phyloP scores from a whole-genome alignment of 2,888 invertebrate genomes.

The Chymomyza caudatula region DNA sequence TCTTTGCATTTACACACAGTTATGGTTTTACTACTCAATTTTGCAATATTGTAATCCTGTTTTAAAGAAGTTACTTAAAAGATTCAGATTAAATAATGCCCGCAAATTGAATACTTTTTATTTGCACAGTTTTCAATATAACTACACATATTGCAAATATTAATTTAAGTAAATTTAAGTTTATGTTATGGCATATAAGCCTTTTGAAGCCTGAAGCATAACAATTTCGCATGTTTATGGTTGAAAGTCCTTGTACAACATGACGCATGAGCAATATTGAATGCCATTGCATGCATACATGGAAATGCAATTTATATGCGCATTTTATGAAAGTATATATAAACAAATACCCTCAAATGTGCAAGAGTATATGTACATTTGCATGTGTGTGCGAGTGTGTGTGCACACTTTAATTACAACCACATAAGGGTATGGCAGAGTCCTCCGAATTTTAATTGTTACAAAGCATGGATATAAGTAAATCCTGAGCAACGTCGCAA shows the following conservation, averaged over 20 bases:
- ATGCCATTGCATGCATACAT: conserved; percentile 29
- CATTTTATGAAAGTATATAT: conserved; percentile 55
- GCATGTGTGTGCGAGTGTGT: conserved; percentile 4
- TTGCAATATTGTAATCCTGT: too few species aligned
- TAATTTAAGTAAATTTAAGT: neutral
- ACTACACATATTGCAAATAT: neutral
- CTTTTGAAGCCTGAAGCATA: neutral
- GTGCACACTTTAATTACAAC: conserved; percentile 63
- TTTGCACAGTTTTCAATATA: too few species aligned
- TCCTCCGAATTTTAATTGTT: conserved; percentile 53
- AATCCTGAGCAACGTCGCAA: neutral
- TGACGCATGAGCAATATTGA: conserved; percentile 61
- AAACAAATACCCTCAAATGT: conserved; percentile 13
- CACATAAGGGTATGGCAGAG: conserved; percentile 11
- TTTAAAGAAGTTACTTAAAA: too few species aligned
- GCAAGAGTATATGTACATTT: conserved; percentile 6
- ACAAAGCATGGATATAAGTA: neutral
- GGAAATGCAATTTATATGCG: conserved; percentile 41
- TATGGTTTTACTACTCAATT: too few species aligned
- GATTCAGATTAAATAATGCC: too few species aligned
- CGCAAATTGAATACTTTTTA: too few species aligned
- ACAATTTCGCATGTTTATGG: neutral
- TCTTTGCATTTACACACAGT: too few species aligned
- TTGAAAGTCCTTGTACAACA: conserved; percentile 35
- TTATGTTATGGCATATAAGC: neutral